Conservation (phyloP, 2,888 invertebrate genomes). For the Drosophila putrida region DNA sequence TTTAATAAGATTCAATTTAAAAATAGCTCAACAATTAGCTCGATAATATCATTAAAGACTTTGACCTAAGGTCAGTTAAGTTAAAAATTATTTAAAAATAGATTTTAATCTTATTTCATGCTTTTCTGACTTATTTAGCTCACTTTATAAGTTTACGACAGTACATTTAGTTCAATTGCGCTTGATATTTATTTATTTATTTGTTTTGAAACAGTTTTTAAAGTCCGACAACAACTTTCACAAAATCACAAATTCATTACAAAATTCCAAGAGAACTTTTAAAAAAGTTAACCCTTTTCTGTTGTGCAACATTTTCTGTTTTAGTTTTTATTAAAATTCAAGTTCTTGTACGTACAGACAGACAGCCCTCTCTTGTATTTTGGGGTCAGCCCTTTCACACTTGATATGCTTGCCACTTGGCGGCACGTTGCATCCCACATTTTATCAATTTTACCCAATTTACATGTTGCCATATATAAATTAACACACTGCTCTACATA, state of each 20-base stretch:
- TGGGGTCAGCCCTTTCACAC: slow-evolving; percentile 71
- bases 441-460: slow-evolving; percentile 65
- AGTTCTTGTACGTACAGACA: background rate
- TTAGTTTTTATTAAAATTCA: background rate
- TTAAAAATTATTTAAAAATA: background rate
- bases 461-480: slow-evolving; percentile 62
- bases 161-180: background rate
- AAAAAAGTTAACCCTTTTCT: background rate
- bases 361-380: background rate
- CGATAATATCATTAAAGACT: background rate
- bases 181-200: background rate
- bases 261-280: background rate
- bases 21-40: background rate
- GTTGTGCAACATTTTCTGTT: background rate
- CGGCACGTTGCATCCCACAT: slow-evolving; percentile 35
- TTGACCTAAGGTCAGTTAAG: background rate
- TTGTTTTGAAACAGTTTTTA: background rate
- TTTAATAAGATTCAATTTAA: too few relatives aligned
- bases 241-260: background rate
- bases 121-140: background rate
- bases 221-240: background rate
- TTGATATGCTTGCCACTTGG: slow-evolving; percentile 35
- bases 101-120: background rate
- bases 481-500: slow-evolving; percentile 65
- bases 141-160: background rate